Percentiles rank a stretch among this genome's conserved stretches.
phyloP scores from a whole-genome alignment of 1,140 invertebrate genomes.

The Orius laevigatus region DNA sequence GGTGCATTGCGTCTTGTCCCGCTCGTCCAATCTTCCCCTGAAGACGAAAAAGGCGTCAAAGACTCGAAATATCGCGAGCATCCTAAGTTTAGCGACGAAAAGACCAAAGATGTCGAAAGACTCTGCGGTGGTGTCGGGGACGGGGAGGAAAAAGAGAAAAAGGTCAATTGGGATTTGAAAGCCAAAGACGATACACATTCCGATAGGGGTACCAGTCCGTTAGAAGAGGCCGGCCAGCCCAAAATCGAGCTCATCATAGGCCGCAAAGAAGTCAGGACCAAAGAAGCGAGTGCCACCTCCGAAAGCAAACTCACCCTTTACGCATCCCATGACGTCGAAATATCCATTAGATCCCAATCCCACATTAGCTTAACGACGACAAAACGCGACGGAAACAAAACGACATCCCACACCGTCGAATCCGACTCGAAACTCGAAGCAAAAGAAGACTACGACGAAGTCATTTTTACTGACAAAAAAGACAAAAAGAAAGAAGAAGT shows the following conservation, averaged over 20 bases:
- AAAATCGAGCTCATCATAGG: constrained; percentile 33
- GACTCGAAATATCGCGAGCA: constrained; percentile 30
- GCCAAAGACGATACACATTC: constrained; percentile 15
- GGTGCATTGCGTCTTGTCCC: constrained; percentile 8
- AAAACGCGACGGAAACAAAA: constrained; percentile 25
- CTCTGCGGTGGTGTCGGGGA: constrained; percentile 29
- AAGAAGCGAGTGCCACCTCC: constrained; percentile 31
- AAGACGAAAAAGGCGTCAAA: constrained; percentile 30
- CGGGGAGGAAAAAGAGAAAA: constrained; percentile 16
- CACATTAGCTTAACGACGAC: constrained; percentile 32
- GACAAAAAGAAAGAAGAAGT: constrained; percentile 31
- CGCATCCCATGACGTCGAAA: constrained; percentile 31
- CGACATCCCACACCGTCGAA: constrained; percentile 30
- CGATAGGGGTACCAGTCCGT: constrained; percentile 29
- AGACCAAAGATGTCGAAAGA: constrained; percentile 25
- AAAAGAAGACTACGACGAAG: constrained; percentile 22
- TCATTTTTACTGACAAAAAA: constrained; percentile 15
- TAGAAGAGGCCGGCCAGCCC: constrained; percentile 23
- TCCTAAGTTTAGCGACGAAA: constrained; percentile 20
- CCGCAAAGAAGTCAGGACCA: constrained; percentile 32
- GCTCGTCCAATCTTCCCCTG: constrained; percentile 21
- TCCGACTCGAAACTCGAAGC: constrained; percentile 24
- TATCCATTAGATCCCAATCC: constrained; percentile 33
- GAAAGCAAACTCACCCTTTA: constrained; percentile 33
- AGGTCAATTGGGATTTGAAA: constrained; percentile 7